Percentiles rank a stretch among this genome's conserved stretches.
Evolutionary conservation across 2,888 invertebrate genomes (phyloP).

Genomic region (Coleophora flavipennella): DNA sequence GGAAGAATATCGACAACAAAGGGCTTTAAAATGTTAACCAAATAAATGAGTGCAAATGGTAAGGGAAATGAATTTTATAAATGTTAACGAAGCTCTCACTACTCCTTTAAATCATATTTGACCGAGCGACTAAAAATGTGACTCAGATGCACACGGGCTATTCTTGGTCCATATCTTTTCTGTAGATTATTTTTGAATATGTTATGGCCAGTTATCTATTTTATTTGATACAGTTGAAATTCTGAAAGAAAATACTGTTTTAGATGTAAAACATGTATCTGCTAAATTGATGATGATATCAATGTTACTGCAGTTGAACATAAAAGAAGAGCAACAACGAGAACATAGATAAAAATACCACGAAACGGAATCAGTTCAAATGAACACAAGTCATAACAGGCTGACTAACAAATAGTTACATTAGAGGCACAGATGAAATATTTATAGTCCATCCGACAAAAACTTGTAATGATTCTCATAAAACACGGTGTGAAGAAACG

Average conservation of each 20-base stretch:
- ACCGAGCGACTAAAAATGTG: conserved; percentile 60
- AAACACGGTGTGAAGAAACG: conserved; percentile 4
- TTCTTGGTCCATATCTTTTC: conserved; percentile 31
- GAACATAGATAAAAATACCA: not conserved
- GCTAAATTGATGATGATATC: no score
- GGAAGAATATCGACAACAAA: no score
- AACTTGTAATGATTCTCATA: conserved; percentile 1
- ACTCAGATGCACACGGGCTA: conserved; percentile 39
- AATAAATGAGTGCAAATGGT: conserved; percentile 19
- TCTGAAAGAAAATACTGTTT: not conserved
- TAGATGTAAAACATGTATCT: no score
- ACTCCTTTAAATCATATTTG: conserved; percentile 66
- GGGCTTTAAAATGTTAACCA: no score
- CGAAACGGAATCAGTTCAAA: not conserved
- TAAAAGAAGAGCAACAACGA: no score
- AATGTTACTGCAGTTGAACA: no score
- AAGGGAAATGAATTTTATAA: conserved; percentile 50
- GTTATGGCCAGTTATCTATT: conserved; percentile 2
- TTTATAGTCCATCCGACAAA: not conserved
- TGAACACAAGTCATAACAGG: not conserved
- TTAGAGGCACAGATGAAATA: conserved; percentile 1
- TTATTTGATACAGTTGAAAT: not conserved
- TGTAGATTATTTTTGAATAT: conserved; percentile 8
- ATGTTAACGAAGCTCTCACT: conserved; percentile 62
- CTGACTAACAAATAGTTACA: not conserved